Percentiles rank a stretch among this genome's conserved stretches.
Conservation (phyloP, 2,113 vertebrate genomes). For the Procapra przewalskii region DNA sequence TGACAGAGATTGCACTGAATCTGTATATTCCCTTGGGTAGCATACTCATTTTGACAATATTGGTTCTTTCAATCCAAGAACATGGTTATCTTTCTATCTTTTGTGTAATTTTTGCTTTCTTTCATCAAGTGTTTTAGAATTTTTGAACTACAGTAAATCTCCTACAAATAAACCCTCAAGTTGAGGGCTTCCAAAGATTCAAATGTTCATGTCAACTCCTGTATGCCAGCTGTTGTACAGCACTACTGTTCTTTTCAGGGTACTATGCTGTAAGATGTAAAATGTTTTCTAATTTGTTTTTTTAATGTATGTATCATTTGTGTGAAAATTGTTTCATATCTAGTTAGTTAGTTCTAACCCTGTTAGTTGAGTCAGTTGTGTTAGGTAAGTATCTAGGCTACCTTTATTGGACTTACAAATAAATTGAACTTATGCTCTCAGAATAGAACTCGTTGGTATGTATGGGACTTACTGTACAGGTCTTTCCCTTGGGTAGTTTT, state of each 20-base stretch:
- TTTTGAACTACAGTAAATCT: not conserved
- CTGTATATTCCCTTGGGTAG: not conserved
- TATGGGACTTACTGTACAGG: not conserved
- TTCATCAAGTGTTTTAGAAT: not conserved
- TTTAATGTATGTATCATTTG: not conserved
- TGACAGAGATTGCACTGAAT: not conserved
- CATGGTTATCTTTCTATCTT: not conserved
- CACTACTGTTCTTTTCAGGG: not conserved
- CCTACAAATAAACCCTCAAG: not conserved
- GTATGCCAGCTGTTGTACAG: not conserved
- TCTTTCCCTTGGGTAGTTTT: not conserved
- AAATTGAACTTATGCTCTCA: not conserved
- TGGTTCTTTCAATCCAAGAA: not conserved
- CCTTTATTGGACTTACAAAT: not conserved
- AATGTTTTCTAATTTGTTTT: not conserved
- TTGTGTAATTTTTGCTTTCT: not conserved
- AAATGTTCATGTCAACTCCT: not conserved
- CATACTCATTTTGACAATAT: not conserved
- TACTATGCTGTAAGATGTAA: not conserved
- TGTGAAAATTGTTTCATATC: not conserved
- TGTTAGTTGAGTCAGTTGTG: not conserved
- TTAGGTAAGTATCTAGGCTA: not conserved
- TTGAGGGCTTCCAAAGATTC: not conserved
- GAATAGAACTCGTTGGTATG: not conserved
- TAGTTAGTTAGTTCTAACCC: not conserved